Percentiles rank a stretch among this genome's conserved stretches.
Evolutionary conservation across 2,888 invertebrate genomes (phyloP).

Genomic region (Limnephilus marmoratus): DNA sequence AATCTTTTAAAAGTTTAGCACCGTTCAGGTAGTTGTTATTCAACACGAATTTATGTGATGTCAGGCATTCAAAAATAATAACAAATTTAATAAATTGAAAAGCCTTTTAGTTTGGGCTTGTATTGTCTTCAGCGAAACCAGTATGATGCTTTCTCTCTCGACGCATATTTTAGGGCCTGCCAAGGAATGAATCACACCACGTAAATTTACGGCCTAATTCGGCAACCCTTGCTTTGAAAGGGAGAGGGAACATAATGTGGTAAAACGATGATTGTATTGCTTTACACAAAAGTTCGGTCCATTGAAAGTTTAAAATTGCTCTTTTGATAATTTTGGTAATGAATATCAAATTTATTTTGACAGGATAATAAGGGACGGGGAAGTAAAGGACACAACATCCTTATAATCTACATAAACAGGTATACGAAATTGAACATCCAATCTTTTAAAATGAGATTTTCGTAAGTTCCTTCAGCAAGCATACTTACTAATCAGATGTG

Average conservation of each 20-base stretch:
- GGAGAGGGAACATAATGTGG: background rate
- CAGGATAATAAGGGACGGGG: background rate
- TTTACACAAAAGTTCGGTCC: background rate
- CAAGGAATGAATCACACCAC: background rate
- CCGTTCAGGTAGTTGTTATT: background rate
- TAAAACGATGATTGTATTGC: background rate
- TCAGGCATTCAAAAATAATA: background rate
- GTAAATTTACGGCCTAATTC: slow-evolving; percentile 12
- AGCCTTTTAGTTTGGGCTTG: background rate
- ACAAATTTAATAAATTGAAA: background rate
- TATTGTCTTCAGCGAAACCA: background rate
- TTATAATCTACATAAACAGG: background rate
- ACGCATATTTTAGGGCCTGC: slow-evolving; percentile 3
- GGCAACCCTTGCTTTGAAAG: slow-evolving; percentile 15
- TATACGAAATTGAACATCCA: too few relatives aligned
- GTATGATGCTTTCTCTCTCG: background rate
- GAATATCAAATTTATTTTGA: background rate
- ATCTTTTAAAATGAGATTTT: background rate
- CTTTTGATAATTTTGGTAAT: background rate
- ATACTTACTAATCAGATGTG: too few relatives aligned
- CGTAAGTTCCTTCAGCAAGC: too few relatives aligned
- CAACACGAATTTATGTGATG: background rate
- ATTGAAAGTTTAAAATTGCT: background rate
- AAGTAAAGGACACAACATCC: background rate
- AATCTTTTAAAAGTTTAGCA: background rate